Base-by-base conservation (phyloP, 2,113 vertebrate genomes). In the Gavia stellata region DNA sequence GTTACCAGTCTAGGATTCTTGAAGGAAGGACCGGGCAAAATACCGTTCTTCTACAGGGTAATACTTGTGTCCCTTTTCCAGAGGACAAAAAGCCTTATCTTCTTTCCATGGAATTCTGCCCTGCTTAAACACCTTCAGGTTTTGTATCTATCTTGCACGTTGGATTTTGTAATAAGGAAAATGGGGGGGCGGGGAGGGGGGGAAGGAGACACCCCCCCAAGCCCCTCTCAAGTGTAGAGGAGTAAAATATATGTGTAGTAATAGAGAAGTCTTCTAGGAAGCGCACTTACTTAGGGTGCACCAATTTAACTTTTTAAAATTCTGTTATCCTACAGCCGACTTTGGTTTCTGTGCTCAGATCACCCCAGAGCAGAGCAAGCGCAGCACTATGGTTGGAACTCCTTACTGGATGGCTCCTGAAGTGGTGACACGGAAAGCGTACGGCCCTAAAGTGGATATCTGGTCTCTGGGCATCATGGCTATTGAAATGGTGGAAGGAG, bases 401-500 rank as follows among this genome's bases (percentile, higher is more conserved):
- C 99, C 99, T 0, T 99, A 99, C 97, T 99, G 99, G 99, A 99
- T 99, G 99, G 99, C 99, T 68, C 99, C 99, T 7, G 99, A 99
- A 91, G 99, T 99, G 73, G 99, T 99, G 67, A 99, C 99, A 59
- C 98, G 99, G 58, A 99, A 99, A 97, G 99, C 99, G 6, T 99
- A 99, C 1, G 99, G 99, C 72, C 99, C 99, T 17, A 99, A 99
- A 96, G 99, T 99, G 66, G 99, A 99, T 90, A 99, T 99, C 95
- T 99, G 99, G 99, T 99, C 99, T 31, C 97, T 99, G 95, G 99
- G 99, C 55, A 99, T 99, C 92, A 99, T 99, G 99, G 99, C 99
- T 45, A 99, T 99, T 50, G 99, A 99, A 97, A 99, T 99, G 99
- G 99, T 99, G 45, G 99, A 99, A 98, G 99, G 99, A 96, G 99